These are phyloP conservation scores for Prietella phreatophila DNA, from an alignment of 2,113 vertebrate genomes.

Conservation along the genomic window DNA sequence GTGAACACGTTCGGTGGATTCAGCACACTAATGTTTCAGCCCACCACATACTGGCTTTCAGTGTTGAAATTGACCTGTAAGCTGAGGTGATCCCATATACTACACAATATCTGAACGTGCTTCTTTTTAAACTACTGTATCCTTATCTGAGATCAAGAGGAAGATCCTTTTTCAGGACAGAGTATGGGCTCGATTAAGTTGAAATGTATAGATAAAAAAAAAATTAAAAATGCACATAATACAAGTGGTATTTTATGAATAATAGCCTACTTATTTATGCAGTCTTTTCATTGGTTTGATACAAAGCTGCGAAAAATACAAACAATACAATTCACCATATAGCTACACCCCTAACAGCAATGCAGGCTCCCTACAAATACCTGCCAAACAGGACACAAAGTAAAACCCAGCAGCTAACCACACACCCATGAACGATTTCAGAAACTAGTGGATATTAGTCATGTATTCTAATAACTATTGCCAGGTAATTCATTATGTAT, in stretches of 20 bases:
- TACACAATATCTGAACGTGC: too few relatives aligned
- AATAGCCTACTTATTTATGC: neutral
- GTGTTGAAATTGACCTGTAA: neutral
- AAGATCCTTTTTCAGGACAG: neutral
- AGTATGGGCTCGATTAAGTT: neutral
- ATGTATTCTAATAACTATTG: conserved; percentile 66
- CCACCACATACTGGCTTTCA: neutral
- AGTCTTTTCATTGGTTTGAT: too few relatives aligned
- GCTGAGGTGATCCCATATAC: neutral
- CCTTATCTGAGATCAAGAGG: neutral
- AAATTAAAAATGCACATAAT: neutral
- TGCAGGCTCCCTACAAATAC: neutral
- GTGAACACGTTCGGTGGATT: neutral
- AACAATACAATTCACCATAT: neutral
- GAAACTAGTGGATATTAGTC: conserved; percentile 68
- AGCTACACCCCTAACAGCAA: neutral
- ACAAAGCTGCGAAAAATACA: too few relatives aligned
- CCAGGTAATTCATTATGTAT: conserved; percentile 69
- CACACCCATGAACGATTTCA: conserved; percentile 65
- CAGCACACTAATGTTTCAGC: neutral
- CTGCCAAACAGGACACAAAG: conserved; percentile 1
- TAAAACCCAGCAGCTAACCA: conserved; percentile 59
- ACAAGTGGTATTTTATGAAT: neutral
- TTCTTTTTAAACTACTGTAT: neutral
- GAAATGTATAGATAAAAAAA: neutral